Percentiles rank a stretch among this genome's conserved stretches.
phyloP scores from a whole-genome alignment of 2,888 invertebrate genomes.

The Caenorhabditis sinica region DNA sequence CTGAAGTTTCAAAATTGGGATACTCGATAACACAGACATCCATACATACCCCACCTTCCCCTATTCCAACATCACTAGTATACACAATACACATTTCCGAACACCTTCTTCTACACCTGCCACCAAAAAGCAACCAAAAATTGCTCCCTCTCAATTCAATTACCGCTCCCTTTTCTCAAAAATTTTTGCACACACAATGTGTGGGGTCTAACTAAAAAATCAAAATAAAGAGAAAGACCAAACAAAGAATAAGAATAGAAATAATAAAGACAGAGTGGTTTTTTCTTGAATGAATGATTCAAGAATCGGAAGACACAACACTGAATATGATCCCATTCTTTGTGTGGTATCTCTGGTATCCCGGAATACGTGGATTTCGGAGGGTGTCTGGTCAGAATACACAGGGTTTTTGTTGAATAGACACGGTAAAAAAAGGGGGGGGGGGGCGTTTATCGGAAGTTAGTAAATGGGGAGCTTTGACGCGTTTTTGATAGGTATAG shows the following conservation, averaged over 20 bases:
- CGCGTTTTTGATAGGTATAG: not conserved
- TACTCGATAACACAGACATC: not conserved
- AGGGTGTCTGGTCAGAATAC: too few relatives aligned
- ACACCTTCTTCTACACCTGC: too few relatives aligned
- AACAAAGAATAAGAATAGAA: too few relatives aligned
- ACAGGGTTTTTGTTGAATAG: too few relatives aligned
- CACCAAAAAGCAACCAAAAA: not conserved
- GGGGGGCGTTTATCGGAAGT: not conserved
- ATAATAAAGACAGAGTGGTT: not conserved
- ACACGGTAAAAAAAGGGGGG: not conserved
- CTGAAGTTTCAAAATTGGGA: not conserved
- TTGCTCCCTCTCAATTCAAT: not conserved
- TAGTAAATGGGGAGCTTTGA: not conserved
- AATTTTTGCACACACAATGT: not conserved
- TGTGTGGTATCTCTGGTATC: too few relatives aligned
- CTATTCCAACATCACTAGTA: too few relatives aligned
- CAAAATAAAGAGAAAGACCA: not conserved
- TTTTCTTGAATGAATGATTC: conserved; percentile 15
- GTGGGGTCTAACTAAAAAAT: not conserved
- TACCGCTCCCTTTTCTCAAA: not conserved
- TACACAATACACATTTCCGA: too few relatives aligned
- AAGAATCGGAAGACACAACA: not conserved
- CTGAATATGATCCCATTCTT: conserved; percentile 4
- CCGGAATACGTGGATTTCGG: too few relatives aligned
- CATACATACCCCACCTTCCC: not conserved